Percentiles rank a stretch among this genome's conserved stretches.
Conservation (phyloP, 2,113 vertebrate genomes). For the Fukomys damarensis region DNA sequence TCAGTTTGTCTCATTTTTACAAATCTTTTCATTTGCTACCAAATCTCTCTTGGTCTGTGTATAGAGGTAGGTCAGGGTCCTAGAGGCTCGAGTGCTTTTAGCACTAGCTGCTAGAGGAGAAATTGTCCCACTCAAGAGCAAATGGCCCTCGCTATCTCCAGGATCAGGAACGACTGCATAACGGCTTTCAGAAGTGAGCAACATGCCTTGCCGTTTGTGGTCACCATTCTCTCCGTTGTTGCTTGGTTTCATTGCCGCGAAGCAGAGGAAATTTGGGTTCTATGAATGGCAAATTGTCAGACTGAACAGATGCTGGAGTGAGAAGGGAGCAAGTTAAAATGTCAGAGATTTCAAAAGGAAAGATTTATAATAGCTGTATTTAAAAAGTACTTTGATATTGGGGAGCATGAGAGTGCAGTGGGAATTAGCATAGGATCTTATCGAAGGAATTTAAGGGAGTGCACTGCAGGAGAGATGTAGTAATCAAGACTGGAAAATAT, state of each 20-base stretch:
- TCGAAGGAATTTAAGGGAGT: neutral
- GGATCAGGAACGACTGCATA: too few relatives aligned
- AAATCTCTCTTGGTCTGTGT: neutral
- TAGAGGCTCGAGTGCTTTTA: neutral
- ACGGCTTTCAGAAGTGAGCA: neutral
- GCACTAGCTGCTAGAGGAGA: neutral
- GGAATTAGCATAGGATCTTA: neutral
- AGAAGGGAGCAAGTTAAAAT: neutral
- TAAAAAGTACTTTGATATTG: neutral
- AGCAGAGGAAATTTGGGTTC: neutral
- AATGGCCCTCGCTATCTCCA: neutral
- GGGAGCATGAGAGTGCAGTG: neutral
- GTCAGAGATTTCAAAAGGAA: neutral
- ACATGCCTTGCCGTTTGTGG: fast-evolving
- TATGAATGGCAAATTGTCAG: neutral
- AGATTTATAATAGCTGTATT: neutral
- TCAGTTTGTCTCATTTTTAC: neutral
- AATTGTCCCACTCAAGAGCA: neutral
- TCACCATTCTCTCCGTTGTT: neutral
- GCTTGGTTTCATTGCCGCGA: neutral
- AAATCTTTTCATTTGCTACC: neutral
- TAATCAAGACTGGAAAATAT: neutral
- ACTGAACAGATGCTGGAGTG: neutral
- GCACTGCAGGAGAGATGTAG: neutral
- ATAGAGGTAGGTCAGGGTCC: neutral